A percentile compares a stretch with the other conserved stretches of the same genome.
These are phyloP conservation scores for Drosophila leonis DNA, from an alignment of 2,888 invertebrate species.

Conservation along the genomic window DNA sequence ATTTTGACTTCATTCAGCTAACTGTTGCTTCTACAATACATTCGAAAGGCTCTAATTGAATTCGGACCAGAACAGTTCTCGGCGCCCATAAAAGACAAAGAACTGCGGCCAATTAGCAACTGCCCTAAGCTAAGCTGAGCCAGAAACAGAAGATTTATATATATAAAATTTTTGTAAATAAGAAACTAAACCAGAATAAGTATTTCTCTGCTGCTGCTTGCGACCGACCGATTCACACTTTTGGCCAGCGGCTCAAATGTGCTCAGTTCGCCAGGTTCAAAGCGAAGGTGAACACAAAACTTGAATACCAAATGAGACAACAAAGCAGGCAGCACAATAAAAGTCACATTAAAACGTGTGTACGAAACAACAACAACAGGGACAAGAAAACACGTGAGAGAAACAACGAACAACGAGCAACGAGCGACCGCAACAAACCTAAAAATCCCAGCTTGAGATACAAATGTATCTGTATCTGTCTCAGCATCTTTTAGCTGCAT, in stretches of 20 bases:
- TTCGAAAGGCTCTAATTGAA: constrained; percentile 42
- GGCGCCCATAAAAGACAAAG: constrained; percentile 23
- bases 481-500: constrained; percentile 26
- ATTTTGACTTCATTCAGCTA: constrained; percentile 22
- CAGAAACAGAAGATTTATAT: neutral
- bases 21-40: constrained; percentile 37
- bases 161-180: constrained; percentile 35
- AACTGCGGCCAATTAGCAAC: constrained; percentile 57
- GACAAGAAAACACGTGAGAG: constrained; percentile 33
- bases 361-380: constrained; percentile 20
- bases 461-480: constrained; percentile 45
- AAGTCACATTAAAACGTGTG: constrained; percentile 77
- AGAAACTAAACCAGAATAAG: constrained; percentile 36
- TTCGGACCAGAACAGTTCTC: constrained; percentile 36
- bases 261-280: constrained; percentile 53
- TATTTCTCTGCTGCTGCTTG: constrained; percentile 11
- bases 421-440: constrained; percentile 22
- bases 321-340: constrained; percentile 75
- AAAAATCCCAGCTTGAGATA: constrained; percentile 24
- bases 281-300: constrained; percentile 64
- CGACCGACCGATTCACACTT: constrained; percentile 46
- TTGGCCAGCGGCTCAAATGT: constrained; percentile 38
- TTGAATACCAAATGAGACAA: constrained; percentile 77
- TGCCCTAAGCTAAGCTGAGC: constrained; percentile 30
- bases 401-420: neutral